Conservation (phyloP, 2,113 vertebrate genomes). For the Labeo rohita region DNA sequence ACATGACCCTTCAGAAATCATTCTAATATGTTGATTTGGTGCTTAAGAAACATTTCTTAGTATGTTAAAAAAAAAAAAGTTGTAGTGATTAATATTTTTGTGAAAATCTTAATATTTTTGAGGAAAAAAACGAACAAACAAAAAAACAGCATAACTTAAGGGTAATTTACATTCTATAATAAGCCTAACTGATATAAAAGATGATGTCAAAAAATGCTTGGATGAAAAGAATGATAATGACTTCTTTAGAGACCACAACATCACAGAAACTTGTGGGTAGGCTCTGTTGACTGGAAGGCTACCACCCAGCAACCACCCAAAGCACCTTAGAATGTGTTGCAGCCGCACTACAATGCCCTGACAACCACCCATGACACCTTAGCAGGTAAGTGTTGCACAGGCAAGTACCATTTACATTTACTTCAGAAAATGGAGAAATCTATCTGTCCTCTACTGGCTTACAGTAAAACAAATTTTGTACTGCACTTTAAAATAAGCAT, state of each 20-base stretch:
- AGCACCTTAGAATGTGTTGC: neutral
- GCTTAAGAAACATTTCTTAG: too few relatives aligned
- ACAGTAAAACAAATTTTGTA: neutral
- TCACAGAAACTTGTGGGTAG: neutral
- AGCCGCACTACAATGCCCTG: neutral
- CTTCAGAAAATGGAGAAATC: neutral
- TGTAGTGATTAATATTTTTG: too few relatives aligned
- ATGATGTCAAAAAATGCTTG: neutral
- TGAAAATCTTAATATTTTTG: too few relatives aligned
- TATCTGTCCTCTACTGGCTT: neutral
- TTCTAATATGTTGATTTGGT: too few relatives aligned
- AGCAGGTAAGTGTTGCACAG: neutral
- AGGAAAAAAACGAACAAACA: neutral
- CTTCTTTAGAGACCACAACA: neutral
- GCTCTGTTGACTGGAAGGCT: neutral
- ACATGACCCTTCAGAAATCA: too few relatives aligned
- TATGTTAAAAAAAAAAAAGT: too few relatives aligned
- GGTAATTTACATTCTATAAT: neutral
- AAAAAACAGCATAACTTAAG: neutral
- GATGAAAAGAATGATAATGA: neutral
- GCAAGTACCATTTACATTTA: neutral
- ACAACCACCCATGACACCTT: neutral
- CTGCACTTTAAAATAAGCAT: neutral
- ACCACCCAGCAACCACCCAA: neutral
- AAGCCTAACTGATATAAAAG: neutral